Evolutionary conservation across 1,140 invertebrate genomes (phyloP).

Genomic region (Eupristina koningsbergeri): DNA sequence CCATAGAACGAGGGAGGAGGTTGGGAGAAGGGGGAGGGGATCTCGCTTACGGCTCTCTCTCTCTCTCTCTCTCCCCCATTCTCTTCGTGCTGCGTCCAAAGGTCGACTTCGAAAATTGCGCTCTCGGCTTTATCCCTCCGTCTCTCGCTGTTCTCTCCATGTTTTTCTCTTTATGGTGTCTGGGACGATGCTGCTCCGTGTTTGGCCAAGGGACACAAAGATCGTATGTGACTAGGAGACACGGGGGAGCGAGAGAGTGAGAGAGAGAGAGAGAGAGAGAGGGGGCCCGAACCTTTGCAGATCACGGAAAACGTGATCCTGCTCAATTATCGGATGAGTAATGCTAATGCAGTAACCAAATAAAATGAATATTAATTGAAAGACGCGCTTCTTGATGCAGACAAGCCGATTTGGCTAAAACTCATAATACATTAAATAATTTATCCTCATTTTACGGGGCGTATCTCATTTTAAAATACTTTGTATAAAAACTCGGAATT

Average conservation of each 20-base stretch:
- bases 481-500: no score
- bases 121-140: slow-evolving; percentile 13
- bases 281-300: not conserved
- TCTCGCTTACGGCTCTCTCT: slow-evolving; percentile 23
- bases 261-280: not conserved
- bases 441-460: no score
- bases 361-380: slow-evolving; percentile 9
- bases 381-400: not conserved
- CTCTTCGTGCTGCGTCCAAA: not conserved
- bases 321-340: slow-evolving; percentile 3
- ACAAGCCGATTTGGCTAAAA: not conserved
- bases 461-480: not conserved
- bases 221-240: not conserved
- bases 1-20: not conserved
- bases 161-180: slow-evolving; percentile 17
- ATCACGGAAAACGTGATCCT: not conserved
- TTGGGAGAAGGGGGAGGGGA: not conserved
- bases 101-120: slow-evolving; percentile 37
- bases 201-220: not conserved
- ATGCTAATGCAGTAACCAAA: not conserved
- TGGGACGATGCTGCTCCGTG: slow-evolving; percentile 5
- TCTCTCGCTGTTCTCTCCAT: not conserved
- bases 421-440: not conserved
- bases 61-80: not conserved
- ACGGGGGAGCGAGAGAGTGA: not conserved